Base-by-base conservation (phyloP, 2,113 vertebrate species). In the Hemiprocne comata region DNA sequence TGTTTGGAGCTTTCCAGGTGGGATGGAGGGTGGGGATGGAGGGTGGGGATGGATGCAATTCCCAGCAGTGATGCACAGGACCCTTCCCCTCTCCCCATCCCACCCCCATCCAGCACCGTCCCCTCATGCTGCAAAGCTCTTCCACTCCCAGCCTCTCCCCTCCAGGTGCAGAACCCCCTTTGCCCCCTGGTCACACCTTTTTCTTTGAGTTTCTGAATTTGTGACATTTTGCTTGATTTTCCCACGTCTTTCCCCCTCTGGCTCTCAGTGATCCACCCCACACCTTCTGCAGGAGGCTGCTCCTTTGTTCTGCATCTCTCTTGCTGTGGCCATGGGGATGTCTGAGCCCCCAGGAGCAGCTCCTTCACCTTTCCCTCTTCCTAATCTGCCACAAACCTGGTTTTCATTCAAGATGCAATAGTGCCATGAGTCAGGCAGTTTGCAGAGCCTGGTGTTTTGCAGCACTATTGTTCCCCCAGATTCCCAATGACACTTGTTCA, bases 311-410 rank as follows among this genome's bases (percentile, higher is more conserved):
- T 77, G 42, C 53, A 11, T 17, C 70, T 76, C 80, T 60, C 36
- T 29, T 40, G 10, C 24, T 3, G 0, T 18, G 48, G 54, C 44
- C 10, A 1, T 1, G 28, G 61, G 55, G 66, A 34, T 2, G 2
- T 23, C 1, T 1, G 48, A 85, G 31, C 31, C 44, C 25, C 23
- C 50, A 51, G 5, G 38, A 17, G 51, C 50, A 82, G 62, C 31
- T 19, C 42, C 51, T 19, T 17, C 0, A 1, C 33, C 54, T 31
- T 50, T 51, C 57, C 70, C 19, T 28, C 48, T 34, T 20, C 24
- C 51, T 77, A 1, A 42, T 17, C 4, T 34, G 69, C 26, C 60
- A n/a, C 69, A 31, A 71, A 50, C 0, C 10, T 23, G 51, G 61
- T 53, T 48, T 55, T 40, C 13, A 4, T 44, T 77, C 18, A 7